phyloP scores from a whole-genome alignment of 1,140 invertebrate species.

The Neocloeon triangulifer region DNA sequence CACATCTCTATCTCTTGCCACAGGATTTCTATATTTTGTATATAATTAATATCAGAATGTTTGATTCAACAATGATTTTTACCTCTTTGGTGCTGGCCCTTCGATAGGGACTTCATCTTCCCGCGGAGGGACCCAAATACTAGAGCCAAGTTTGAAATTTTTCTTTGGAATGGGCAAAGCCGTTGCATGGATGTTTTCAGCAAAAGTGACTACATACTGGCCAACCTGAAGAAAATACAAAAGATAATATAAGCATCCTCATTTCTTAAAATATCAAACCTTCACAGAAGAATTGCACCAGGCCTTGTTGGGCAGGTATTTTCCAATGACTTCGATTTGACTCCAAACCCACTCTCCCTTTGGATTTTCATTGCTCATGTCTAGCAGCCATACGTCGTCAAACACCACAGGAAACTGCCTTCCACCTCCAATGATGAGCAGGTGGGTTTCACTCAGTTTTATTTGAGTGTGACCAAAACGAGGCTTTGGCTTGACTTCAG shows the following conservation, averaged over 20 bases:
- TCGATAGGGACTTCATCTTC: constrained; percentile 8
- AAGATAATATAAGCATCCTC: too few relatives aligned
- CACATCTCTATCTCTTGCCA: constrained; percentile 31
- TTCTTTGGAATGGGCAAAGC: too few relatives aligned
- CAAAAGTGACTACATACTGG: constrained; percentile 38
- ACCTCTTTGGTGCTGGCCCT: constrained; percentile 13
- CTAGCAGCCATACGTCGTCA: constrained; percentile 45
- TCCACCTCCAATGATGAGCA: constrained; percentile 54
- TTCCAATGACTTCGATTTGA: too few relatives aligned
- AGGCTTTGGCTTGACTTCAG: constrained; percentile 45
- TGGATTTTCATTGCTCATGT: constrained; percentile 26
- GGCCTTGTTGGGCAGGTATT: too few relatives aligned
- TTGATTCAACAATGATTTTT: constrained; percentile 3
- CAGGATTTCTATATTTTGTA: constrained; percentile 12
- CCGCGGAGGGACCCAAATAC: constrained; percentile 13
- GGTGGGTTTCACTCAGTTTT: constrained; percentile 35
- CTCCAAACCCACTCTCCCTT: too few relatives aligned
- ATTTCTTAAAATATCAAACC: too few relatives aligned
- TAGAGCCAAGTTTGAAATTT: too few relatives aligned
- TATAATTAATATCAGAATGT: too few relatives aligned
- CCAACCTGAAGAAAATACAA: constrained; percentile 29
- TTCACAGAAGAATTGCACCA: too few relatives aligned
- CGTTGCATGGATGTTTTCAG: too few relatives aligned
- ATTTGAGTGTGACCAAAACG: constrained; percentile 82
- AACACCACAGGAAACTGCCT: too few relatives aligned